phyloP scores from a whole-genome alignment of 1,140 invertebrate species.

The Papilio dardanus region DNA sequence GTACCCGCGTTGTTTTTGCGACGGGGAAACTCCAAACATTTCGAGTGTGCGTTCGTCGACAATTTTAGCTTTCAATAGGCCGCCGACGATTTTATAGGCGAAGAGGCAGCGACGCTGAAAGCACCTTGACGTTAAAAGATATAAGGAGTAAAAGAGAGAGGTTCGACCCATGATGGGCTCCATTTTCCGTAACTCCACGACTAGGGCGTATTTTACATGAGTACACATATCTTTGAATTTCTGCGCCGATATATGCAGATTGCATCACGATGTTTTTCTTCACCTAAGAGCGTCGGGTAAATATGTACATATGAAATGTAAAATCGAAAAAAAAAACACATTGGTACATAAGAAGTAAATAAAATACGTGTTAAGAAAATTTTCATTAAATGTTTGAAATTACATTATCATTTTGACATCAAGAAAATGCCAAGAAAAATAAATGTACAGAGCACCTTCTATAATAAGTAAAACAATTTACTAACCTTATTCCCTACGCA shows the following conservation, averaged over 20 bases:
- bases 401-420: background rate
- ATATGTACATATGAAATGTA: too few species aligned
- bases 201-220: too few species aligned
- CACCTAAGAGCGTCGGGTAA: too few species aligned
- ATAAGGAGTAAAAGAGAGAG: too few species aligned
- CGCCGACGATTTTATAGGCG: background rate
- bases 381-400: background rate
- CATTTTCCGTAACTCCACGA: too few species aligned
- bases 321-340: too few species aligned
- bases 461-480: background rate
- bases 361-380: background rate
- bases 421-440: background rate
- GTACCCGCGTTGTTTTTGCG: background rate
- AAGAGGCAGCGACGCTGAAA: background rate
- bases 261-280: too few species aligned
- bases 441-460: background rate
- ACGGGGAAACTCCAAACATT: constrained; percentile 14
- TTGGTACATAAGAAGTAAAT: too few species aligned
- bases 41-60: constrained; percentile 1
- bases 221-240: too few species aligned
- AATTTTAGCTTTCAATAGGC: constrained; percentile 6
- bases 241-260: too few species aligned
- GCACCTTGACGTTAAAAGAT: background rate
- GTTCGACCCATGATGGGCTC: too few species aligned
- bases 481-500: background rate